Percentiles rank a stretch among this genome's conserved stretches.
Conservation (phyloP, 2,113 vertebrate species). For the Neogale vison region DNA sequence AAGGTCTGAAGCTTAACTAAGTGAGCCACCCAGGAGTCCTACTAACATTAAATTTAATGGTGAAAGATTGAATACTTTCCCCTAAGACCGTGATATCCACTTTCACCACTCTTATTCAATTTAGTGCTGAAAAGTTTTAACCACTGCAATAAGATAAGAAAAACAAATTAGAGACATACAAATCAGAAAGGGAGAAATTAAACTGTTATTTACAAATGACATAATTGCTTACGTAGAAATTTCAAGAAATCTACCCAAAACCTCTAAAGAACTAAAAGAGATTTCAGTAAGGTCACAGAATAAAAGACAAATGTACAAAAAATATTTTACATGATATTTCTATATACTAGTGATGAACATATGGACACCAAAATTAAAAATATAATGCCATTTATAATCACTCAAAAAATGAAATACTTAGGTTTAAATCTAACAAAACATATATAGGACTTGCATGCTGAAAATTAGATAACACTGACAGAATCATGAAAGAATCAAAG, state of each 20-base stretch:
- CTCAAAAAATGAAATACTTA: background rate
- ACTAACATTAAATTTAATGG: no score
- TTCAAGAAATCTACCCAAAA: background rate
- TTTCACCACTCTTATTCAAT: background rate
- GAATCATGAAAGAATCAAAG: background rate
- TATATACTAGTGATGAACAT: background rate
- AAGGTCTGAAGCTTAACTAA: no score
- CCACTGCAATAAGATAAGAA: background rate
- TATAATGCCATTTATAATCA: background rate
- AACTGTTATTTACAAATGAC: background rate
- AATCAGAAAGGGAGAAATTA: background rate
- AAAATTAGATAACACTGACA: background rate
- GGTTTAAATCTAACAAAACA: background rate
- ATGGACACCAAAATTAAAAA: background rate
- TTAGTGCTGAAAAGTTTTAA: background rate
- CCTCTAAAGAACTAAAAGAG: background rate
- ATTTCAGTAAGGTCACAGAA: background rate
- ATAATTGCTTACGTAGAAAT: background rate
- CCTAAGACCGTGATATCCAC: background rate
- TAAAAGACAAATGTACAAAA: background rate
- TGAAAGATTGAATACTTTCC: no score
- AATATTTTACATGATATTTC: background rate
- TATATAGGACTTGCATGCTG: background rate
- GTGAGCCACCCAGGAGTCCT: no score
- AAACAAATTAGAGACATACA: background rate